Percentiles rank a stretch among this genome's conserved stretches.
phyloP scores from a whole-genome alignment of 2,888 invertebrate species.

The Catocala nupta region DNA sequence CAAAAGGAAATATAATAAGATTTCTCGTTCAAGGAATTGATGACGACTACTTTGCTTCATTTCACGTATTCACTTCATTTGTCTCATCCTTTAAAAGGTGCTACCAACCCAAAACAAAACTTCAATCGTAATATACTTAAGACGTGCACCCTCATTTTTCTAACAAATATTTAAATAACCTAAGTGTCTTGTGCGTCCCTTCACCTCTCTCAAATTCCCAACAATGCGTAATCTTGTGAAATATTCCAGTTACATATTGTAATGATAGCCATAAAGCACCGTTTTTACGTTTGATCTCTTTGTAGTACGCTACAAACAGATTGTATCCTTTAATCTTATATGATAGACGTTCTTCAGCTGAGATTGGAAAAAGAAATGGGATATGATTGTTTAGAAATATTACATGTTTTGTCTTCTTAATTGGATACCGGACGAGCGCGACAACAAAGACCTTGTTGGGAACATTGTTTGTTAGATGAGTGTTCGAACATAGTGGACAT shows the following conservation, averaged over 20 bases:
- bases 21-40: no score
- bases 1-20: no score
- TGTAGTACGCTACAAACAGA: background rate
- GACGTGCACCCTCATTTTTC: background rate
- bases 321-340: slow-evolving; percentile 8
- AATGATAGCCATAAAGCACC: background rate
- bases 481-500: background rate
- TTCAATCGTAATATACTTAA: background rate
- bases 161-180: background rate
- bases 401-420: slow-evolving; percentile 41
- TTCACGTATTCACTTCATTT: no score
- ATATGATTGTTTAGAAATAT: slow-evolving; percentile 43
- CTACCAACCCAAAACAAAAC: no score
- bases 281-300: background rate
- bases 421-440: slow-evolving; percentile 35
- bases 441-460: slow-evolving; percentile 19
- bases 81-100: no score
- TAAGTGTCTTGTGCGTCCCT: background rate
- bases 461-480: background rate
- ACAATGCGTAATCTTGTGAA: background rate
- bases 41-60: no score
- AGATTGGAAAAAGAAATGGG: slow-evolving; percentile 26
- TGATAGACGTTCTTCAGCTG: slow-evolving; percentile 3
- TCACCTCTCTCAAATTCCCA: background rate
- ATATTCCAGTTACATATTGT: background rate